These are phyloP conservation scores for Diachrysia chrysitis DNA, from an alignment of 2,888 invertebrate genomes.

Conservation along the genomic window DNA sequence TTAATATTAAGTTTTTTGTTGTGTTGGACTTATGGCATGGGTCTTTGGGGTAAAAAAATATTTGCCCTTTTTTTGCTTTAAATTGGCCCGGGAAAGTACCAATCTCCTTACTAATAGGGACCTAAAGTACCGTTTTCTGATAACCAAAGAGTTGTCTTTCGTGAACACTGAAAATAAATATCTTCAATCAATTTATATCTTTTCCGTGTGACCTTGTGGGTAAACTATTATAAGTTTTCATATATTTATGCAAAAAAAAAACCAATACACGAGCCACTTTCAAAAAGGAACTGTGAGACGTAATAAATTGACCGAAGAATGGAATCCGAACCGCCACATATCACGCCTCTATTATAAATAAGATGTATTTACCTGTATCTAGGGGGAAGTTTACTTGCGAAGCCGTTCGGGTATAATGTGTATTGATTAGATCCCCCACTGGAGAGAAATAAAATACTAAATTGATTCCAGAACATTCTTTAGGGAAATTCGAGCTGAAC, in stretches of 20 bases:
- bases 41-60: too few species aligned
- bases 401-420: slow-evolving; percentile 55
- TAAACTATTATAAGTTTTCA: background rate
- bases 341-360: slow-evolving; percentile 56
- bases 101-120: too few species aligned
- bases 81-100: too few species aligned
- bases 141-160: too few species aligned
- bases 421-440: slow-evolving; percentile 55
- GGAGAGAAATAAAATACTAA: slow-evolving; percentile 57
- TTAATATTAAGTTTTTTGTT: too few species aligned
- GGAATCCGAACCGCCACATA: slow-evolving; percentile 55
- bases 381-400: slow-evolving; percentile 46
- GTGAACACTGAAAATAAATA: too few species aligned
- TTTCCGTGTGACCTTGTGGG: background rate
- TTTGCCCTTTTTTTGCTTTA: too few species aligned
- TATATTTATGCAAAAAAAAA: background rate
- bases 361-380: slow-evolving; percentile 57
- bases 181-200: too few species aligned
- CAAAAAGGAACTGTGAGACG: background rate
- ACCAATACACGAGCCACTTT: background rate
- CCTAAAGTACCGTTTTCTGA: too few species aligned
- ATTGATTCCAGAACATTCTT: slow-evolving; percentile 49
- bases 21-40: too few species aligned
- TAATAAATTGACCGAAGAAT: slow-evolving; percentile 59
- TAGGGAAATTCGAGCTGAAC: slow-evolving; percentile 37